These are phyloP conservation scores for Volucella zonaria DNA, from an alignment of 2,888 invertebrate species.

Conservation along the genomic window DNA sequence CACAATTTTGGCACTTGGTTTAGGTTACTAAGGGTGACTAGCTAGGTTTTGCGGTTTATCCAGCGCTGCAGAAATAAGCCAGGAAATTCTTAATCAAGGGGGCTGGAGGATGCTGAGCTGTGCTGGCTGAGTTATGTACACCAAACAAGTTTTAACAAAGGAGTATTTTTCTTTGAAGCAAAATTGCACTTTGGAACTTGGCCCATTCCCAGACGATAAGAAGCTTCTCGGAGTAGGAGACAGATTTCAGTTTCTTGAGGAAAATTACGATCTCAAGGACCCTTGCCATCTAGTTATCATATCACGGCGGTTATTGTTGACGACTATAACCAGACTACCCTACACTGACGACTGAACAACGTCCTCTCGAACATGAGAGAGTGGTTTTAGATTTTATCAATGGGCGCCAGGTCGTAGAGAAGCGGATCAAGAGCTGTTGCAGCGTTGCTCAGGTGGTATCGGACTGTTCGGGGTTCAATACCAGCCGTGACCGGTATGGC, in stretches of 20 bases:
- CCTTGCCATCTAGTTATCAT: not conserved
- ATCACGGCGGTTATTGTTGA: no score
- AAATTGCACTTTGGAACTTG: slow-evolving; percentile 5
- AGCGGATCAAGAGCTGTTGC: slow-evolving; percentile 25
- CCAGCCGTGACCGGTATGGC: no score
- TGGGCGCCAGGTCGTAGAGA: slow-evolving; percentile 13
- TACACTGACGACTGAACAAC: no score
- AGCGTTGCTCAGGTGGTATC: no score
- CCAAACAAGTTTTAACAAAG: slow-evolving; percentile 20
- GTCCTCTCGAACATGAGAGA: no score
- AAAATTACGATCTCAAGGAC: no score
- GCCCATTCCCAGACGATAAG: no score
- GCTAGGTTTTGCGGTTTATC: slow-evolving; percentile 37
- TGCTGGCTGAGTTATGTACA: slow-evolving; percentile 32
- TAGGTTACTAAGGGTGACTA: slow-evolving; percentile 28
- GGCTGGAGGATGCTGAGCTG: slow-evolving; percentile 26
- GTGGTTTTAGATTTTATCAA: not conserved
- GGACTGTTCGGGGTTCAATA: no score
- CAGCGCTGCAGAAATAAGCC: slow-evolving; percentile 3
- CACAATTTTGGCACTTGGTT: slow-evolving; percentile 22
- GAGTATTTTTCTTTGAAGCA: slow-evolving; percentile 48
- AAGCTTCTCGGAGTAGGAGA: no score
- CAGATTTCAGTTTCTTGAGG: no score
- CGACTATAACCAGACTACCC: no score
- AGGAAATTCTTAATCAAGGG: slow-evolving; percentile 17